A percentile compares a stretch with the other conserved stretches of the same genome.
Conservation (phyloP, 1,140 invertebrate species). For the Drosophila pachea region DNA sequence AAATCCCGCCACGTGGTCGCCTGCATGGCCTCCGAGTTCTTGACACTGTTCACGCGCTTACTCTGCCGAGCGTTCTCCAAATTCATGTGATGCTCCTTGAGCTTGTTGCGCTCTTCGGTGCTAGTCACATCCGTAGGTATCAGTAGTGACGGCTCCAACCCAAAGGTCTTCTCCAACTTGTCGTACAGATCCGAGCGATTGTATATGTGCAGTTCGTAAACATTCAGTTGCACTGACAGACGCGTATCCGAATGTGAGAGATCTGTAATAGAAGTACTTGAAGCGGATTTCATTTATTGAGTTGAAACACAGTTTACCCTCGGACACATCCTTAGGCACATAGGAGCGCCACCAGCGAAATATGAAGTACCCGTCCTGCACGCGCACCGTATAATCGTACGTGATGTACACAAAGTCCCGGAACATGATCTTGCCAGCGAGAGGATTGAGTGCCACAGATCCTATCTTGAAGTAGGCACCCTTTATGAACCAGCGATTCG, state of each 20-base stretch:
- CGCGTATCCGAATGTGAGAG: slow-evolving; percentile 97
- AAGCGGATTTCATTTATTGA: neutral
- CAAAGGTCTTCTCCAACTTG: slow-evolving; percentile 93
- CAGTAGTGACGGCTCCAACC: slow-evolving; percentile 88
- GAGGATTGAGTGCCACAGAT: slow-evolving; percentile 94
- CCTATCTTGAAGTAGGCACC: slow-evolving; percentile 95
- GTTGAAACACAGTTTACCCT: slow-evolving; percentile 83
- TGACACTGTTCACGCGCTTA: slow-evolving; percentile 80
- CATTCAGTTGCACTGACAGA: slow-evolving; percentile 95
- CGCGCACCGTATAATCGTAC: slow-evolving; percentile 94
- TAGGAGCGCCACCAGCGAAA: slow-evolving; percentile 98
- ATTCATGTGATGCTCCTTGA: slow-evolving; percentile 82
- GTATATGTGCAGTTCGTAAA: slow-evolving; percentile 97
- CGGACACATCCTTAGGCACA: slow-evolving; percentile 95
- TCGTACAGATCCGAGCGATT: slow-evolving; percentile 95
- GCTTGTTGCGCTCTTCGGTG: slow-evolving; percentile 69
- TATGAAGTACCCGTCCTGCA: slow-evolving; percentile 98
- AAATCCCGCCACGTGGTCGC: slow-evolving; percentile 96
- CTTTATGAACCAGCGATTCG: slow-evolving; percentile 92
- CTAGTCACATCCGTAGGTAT: slow-evolving; percentile 79
- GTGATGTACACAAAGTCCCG: slow-evolving; percentile 96
- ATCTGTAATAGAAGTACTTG: slow-evolving; percentile 82
- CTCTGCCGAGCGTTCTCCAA: slow-evolving; percentile 82
- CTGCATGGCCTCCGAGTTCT: slow-evolving; percentile 86
- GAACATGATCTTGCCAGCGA: slow-evolving; percentile 99